Evolutionary conservation across 2,113 vertebrate species (phyloP), one percentile per base, ranked within the genome.

Genomic region (Daphoenositta chrysoptera): DNA sequence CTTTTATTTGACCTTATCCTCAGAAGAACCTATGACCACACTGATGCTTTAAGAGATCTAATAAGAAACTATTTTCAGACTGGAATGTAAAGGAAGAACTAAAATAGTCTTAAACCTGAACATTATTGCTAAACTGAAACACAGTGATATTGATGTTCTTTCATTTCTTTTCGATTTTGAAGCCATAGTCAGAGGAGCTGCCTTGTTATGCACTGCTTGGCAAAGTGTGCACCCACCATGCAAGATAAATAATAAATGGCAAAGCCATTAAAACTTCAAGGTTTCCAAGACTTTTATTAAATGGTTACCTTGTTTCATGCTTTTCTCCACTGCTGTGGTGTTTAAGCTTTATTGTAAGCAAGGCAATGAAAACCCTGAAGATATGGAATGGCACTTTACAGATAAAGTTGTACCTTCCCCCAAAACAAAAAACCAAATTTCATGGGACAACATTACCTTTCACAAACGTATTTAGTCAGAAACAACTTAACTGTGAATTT

Each of bases 231-330:
- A 69, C 8, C 7, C 70, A 89, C 37, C 20, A 39, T 37, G 27
- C 45, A 54, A 42, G 48, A 87, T 96, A 90, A 97, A 96, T 95
- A 96, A 93, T 89, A 83, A 80, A 96, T 90, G 71, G 30, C 30
- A 85, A 91, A 90, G 23, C 45, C 73, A 90, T 96, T 96, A 91
- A 90, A 91, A 53, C 45, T 37, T 51, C 47, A 94, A 90, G 57
- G 35, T 30, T 64, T 93, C 83, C 40, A 58, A 73, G 70, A 65
- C 15, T 66, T 45, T 30, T 76, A 65, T 87, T 83, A 95, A 94
- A 87, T 63, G 2, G 7, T 82, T 69, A 82, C 75, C 61, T 65
- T 89, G 26, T 66, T 83, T 72, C 40, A 35, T 45, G 79, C 51
- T 93, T 92, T 73, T 57, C 33, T 90, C 42, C 37, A 17, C n/a